Base-by-base conservation (phyloP, 2,113 vertebrate genomes). In the Pseudorhombus dupliciocellatus region DNA sequence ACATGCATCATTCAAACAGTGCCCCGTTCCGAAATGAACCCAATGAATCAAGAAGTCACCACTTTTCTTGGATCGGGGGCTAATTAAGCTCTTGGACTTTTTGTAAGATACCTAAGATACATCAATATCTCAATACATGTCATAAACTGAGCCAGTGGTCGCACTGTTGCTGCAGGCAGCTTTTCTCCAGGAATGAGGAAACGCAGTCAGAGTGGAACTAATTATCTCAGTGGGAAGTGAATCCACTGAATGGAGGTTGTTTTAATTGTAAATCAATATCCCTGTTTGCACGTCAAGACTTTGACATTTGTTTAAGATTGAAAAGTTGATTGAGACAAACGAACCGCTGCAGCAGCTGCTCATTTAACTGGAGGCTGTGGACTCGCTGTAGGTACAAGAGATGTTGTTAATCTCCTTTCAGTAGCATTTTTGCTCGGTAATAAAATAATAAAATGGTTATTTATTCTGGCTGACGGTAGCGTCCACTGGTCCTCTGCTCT, bases 401-500 rank as follows among this genome's bases (percentile, higher is more conserved):
- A 63, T 75, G 26, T 78, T 16, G 48, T 75, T 69, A 53, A 70
- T 56, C 24, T 58, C 48, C 66, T 81, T 65, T 51, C 56, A 25
- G 52, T 55, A 50, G 42, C 44, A 37, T 56, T 61, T 73, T 64
- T 67, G 66, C 60, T n/a, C n/a, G n/a, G n/a, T n/a, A n/a, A n/a
- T n/a, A 70, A 80, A 80, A 76, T 66, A 76, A 74, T 79, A 40
- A 75, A 76, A 37, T 73, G 14, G 64, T 73, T 70, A 57, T 82
- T 73, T 51, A 59, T 54, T 84, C 10, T 37, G 79, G 80, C 57
- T 86, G 66, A 57, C 62, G 26, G 46, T 26, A 26, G 73, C 60
- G 61, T n/a, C 63, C 83, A 63, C 37, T 81, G 75, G 61, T 67
- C 77, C 69, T 68, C 16, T 62, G 68, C 73, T 79, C 75, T 78